Conservation (phyloP, 2,888 invertebrate genomes). For the Selenia dentaria region DNA sequence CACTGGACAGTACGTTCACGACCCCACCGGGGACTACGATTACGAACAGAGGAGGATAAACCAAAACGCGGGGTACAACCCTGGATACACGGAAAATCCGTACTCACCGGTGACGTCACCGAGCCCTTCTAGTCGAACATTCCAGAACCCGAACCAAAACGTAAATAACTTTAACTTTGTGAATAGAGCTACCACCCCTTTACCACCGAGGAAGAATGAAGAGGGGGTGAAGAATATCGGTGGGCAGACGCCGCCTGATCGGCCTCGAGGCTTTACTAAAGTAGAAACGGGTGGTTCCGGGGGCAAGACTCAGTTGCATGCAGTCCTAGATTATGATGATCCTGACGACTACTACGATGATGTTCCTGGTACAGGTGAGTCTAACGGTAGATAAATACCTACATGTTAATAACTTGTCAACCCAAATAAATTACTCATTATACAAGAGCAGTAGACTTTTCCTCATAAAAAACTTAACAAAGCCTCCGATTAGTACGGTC, state of each 20-base stretch:
- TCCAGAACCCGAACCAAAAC: constrained; percentile 66
- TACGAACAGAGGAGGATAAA: constrained; percentile 70
- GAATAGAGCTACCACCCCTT: constrained; percentile 53
- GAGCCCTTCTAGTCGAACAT: constrained; percentile 73
- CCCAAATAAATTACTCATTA: constrained; percentile 13
- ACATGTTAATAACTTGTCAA: not conserved
- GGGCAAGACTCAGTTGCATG: constrained; percentile 88
- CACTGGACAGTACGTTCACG: constrained; percentile 74
- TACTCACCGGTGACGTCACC: constrained; percentile 63
- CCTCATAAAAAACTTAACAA: constrained; percentile 29
- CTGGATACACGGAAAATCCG: constrained; percentile 66
- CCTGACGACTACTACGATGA: constrained; percentile 86
- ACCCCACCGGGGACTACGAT: constrained; percentile 76
- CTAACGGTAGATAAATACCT: too few relatives aligned
- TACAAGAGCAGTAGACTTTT: constrained; percentile 17
- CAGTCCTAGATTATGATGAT: constrained; percentile 88
- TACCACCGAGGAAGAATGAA: constrained; percentile 49
- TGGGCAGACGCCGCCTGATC: constrained; percentile 71
- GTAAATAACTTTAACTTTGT: constrained; percentile 65
- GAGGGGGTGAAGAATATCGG: constrained; percentile 55
- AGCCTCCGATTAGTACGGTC: constrained; percentile 32
- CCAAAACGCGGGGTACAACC: constrained; percentile 57
- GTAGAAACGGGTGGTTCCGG: constrained; percentile 84
- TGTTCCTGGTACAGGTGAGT: constrained; percentile 78
- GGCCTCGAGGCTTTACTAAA: constrained; percentile 87